Conservation (phyloP, 2,888 invertebrate species). For the Odontocerum albicorne region DNA sequence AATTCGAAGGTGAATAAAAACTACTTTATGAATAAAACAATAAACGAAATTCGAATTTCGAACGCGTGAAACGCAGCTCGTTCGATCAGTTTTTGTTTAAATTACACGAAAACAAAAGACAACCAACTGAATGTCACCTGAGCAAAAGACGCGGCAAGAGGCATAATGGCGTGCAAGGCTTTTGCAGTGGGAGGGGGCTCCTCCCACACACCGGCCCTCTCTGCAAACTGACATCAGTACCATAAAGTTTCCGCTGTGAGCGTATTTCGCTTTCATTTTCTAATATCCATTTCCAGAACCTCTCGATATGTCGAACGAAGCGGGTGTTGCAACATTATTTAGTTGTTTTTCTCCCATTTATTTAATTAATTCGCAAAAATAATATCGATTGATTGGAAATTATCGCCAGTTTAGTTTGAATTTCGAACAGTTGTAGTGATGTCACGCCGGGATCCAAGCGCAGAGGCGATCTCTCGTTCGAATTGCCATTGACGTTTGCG, state of each 20-base stretch:
- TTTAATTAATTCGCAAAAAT: not conserved
- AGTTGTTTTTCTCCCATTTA: not conserved
- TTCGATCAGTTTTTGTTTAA: slow-evolving; percentile 4
- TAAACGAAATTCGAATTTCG: no score
- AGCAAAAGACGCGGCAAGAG: slow-evolving; percentile 10
- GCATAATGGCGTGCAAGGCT: slow-evolving; percentile 1
- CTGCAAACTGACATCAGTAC: not conserved
- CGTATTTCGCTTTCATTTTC: slow-evolving; percentile 1
- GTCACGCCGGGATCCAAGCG: slow-evolving; percentile 9
- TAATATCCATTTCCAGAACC: not conserved
- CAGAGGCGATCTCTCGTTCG: not conserved
- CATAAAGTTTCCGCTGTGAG: not conserved
- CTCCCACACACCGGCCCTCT: slow-evolving; percentile 4
- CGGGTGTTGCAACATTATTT: not conserved
- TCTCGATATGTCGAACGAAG: not conserved
- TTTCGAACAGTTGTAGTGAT: not conserved
- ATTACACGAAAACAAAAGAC: slow-evolving; percentile 9
- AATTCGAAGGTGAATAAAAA: no score
- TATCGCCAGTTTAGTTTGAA: not conserved
- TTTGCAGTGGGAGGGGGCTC: slow-evolving; percentile 1
- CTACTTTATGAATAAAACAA: no score
- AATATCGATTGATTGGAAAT: no score
- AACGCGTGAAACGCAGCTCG: no score
- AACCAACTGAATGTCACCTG: slow-evolving; percentile 12
- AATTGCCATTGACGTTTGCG: not conserved